Evolutionary conservation across 2,797 vertebrate species (phyloP), one percentile per base, ranked within the genome.

Genomic region (Anas bernieri): DNA sequence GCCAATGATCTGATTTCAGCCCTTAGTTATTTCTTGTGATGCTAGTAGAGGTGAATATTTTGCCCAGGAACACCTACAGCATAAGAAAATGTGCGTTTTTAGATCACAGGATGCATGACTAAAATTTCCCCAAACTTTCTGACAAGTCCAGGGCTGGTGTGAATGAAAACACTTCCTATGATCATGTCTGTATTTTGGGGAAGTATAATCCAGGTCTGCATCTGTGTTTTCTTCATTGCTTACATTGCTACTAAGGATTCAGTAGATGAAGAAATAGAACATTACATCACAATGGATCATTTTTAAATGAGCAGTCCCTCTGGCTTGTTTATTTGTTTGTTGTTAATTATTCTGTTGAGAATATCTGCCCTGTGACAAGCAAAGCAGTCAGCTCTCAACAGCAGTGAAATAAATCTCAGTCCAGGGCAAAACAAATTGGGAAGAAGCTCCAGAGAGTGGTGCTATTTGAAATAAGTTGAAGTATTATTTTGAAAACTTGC

Each of bases 381-480:
- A 85, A 80, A 88, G 58, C 64, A 90, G 68, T 86, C 70, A 85
- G 64, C 41, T 92, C 72, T 80, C 81, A 85, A 66, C 26, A 23
- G 78, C 67, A 87, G 90, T 1, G 3, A 84, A 83, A 83, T 77
- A 74, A 93, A 94, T 94, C 78, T 90, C 75, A 43, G 62, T 84
- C 61, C 86, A 52, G 88, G 41, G 80, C 64, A 84, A 83, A 5
- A 25, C 54, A 80, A 83, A 74, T n/a, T 77, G 86, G 61, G 64
- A 90, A 96, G 94, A 88, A 86, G 81, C 33, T 93, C 81, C 17
- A 6, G 83, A 94, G 80, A 88, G 72, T 68, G 92, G 37, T 93
- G 70, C 83, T 95, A 7, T 92, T 96, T 85, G 93, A 96, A 96
- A 94, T 77, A 94, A 88, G 88, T 35, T 43, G 81, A 86, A 69